A percentile compares a stretch with the other conserved stretches of the same genome.
Conservation (phyloP, 2,888 invertebrate species). For the Anoplius nigerrimus region DNA sequence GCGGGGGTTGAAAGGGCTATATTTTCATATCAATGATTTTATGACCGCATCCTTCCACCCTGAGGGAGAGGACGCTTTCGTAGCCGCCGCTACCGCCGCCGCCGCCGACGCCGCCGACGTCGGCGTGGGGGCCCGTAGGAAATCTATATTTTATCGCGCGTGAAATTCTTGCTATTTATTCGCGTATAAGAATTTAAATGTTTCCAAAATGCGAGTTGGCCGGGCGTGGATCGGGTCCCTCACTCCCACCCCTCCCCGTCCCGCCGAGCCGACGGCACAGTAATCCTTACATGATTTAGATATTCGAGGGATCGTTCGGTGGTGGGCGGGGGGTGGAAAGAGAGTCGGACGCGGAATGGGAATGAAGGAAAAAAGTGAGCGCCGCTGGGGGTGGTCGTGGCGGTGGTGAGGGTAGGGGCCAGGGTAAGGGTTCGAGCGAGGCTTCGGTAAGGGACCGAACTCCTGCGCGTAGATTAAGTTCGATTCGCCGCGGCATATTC, state of each 20-base stretch:
- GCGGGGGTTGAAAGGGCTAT: constrained; percentile 58
- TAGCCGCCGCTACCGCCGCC: too few relatives aligned
- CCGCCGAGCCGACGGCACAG: constrained; percentile 35
- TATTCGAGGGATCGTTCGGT: constrained; percentile 59
- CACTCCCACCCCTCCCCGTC: constrained; percentile 19
- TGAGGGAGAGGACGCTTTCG: too few relatives aligned
- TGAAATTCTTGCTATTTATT: constrained; percentile 76
- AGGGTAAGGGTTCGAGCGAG: too few relatives aligned
- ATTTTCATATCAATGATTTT: constrained; percentile 76
- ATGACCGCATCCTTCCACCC: constrained; percentile 68
- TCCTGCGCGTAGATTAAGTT: constrained; percentile 66
- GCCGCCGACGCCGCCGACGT: constrained; percentile 28
- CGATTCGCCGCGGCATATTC: constrained; percentile 69
- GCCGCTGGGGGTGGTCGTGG: constrained; percentile 30
- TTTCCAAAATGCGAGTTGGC: constrained; percentile 69
- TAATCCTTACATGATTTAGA: constrained; percentile 73
- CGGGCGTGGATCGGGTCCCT: constrained; percentile 41
- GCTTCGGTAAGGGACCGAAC: constrained; percentile 56
- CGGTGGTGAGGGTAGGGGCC: constrained; percentile 38
- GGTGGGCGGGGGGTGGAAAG: too few relatives aligned
- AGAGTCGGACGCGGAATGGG: constrained; percentile 30
- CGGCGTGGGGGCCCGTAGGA: constrained; percentile 62
- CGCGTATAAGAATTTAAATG: constrained; percentile 76
- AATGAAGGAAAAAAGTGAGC: constrained; percentile 26
- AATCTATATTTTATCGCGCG: constrained; percentile 76